Base-by-base conservation (phyloP, 2,113 vertebrate species). In the Taurulus bubalis region DNA sequence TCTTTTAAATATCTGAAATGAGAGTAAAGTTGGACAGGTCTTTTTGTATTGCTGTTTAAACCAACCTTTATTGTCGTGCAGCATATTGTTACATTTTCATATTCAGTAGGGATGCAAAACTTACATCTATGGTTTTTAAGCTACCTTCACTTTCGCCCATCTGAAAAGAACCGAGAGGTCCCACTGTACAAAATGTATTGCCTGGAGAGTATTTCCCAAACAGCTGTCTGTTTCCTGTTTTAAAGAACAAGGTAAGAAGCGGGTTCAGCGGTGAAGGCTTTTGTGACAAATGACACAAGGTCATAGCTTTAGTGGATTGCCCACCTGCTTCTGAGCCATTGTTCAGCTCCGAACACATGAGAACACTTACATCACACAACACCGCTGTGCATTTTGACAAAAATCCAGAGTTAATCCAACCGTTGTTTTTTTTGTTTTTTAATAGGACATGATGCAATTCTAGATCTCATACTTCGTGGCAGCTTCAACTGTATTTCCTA, bases 281-380 rank as follows among this genome's bases (percentile, higher is more conserved):
- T 68, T 71, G 75, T 87, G 87, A 89, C 53, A 82, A 85, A 81
- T 86, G 79, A 75, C 76, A 80, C 59, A 51, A 73, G 85, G 56
- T 63, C 72, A 79, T 55, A 76, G 62, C 78, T 75, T 83, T 38
- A 79, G 79, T 78, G 79, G 73, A 84, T 87, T 85, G 84, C 18
- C 58, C 80, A 74, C 49, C 74, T 76, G 72, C 67, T 66, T 79
- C 83, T 26, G 32, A 53, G 58, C 24, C 26, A 11, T 79, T 77
- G 67, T 59, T 74, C 42, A 74, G 24, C 78, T 71, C 28, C 64
- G n/a, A 71, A 62, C 16, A 38, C 72, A 64, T 71, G 45, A 65
- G 42, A 75, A 68, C 24, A 75, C 34, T 51, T 58, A 71, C 7
- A 49, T 14, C 40, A 49, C 40, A 38, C 2, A 69, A 18, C 24